A percentile compares a stretch with the other conserved stretches of the same genome.
These are phyloP conservation scores for Erebia ligea DNA, from an alignment of 2,888 invertebrate genomes.

Conservation along the genomic window DNA sequence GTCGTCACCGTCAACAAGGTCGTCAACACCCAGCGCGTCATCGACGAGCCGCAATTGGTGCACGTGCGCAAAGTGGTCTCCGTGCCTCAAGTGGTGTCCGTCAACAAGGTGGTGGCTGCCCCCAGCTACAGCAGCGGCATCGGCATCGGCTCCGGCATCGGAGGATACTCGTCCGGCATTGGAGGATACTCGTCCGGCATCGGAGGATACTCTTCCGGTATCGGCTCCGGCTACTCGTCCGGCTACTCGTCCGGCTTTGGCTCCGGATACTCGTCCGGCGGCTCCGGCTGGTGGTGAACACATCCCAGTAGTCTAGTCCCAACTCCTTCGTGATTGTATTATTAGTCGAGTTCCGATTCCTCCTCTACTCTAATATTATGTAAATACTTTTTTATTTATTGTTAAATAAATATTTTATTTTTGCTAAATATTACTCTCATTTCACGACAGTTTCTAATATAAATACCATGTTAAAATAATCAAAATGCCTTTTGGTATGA, in stretches of 20 bases:
- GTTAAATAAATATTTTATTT: no score
- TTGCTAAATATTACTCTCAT: no score
- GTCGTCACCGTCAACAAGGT: constrained; percentile 56
- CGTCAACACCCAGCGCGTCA: constrained; percentile 52
- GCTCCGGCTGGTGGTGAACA: constrained; percentile 22
- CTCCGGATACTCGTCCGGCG: not conserved
- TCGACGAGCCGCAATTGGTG: constrained; percentile 55
- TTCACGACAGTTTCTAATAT: no score
- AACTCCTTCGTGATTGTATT: constrained; percentile 7
- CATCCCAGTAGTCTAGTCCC: not conserved
- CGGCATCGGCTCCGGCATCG: not conserved
- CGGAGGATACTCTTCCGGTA: constrained; percentile 38
- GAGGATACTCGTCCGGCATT: not conserved
- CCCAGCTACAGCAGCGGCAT: constrained; percentile 36
- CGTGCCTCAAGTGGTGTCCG: constrained; percentile 61
- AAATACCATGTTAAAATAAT: no score
- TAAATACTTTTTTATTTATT: constrained; percentile 8
- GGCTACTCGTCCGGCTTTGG: constrained; percentile 3
- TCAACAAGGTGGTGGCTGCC: constrained; percentile 59
- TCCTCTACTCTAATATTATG: not conserved
- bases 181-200: not conserved
- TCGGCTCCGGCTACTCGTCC: constrained; percentile 27
- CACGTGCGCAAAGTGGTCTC: constrained; percentile 57
- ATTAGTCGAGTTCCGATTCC: not conserved
- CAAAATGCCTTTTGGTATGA: no score